Evolutionary conservation across 2,888 invertebrate genomes (phyloP).

Genomic region (Esperia sulphurella): DNA sequence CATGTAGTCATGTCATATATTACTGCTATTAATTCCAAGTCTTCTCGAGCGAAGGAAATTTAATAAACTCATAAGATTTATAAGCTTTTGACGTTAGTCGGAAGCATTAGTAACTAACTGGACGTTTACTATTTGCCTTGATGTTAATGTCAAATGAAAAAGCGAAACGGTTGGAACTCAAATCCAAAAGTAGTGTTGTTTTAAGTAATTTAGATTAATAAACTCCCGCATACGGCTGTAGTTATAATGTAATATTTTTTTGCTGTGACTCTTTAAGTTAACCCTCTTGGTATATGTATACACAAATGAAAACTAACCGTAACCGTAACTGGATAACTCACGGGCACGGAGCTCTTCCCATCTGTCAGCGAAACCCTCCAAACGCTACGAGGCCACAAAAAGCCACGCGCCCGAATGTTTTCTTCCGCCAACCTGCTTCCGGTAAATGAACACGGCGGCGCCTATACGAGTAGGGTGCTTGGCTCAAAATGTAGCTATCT

Average conservation of each 20-base stretch:
- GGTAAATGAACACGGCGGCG: constrained; percentile 19
- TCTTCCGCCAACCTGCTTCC: constrained; percentile 69
- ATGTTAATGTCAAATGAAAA: constrained; percentile 15
- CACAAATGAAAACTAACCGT: constrained; percentile 20
- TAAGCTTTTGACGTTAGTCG: constrained; percentile 31
- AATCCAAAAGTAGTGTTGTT: too few relatives aligned
- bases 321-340: constrained; percentile 43
- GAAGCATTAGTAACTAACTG: constrained; percentile 36
- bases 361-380: constrained; percentile 55
- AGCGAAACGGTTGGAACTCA: too few relatives aligned
- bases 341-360: constrained; percentile 31
- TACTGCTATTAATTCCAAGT: constrained; percentile 43
- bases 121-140: constrained; percentile 31
- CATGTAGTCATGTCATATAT: constrained; percentile 22
- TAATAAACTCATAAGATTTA: constrained; percentile 50
- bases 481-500: too few relatives aligned
- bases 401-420: constrained; percentile 48
- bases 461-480: too few relatives aligned
- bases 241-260: constrained; percentile 15
- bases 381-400: constrained; percentile 42
- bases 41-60: constrained; percentile 29
- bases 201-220: too few relatives aligned
- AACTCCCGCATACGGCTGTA: constrained; percentile 7
- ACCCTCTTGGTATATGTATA: constrained; percentile 21
- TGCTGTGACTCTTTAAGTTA: constrained; percentile 34